A percentile compares a stretch with the other conserved stretches of the same genome.
These are phyloP conservation scores for Myopa tessellatipennis DNA, from an alignment of 2,888 invertebrate species.

Conservation along the genomic window DNA sequence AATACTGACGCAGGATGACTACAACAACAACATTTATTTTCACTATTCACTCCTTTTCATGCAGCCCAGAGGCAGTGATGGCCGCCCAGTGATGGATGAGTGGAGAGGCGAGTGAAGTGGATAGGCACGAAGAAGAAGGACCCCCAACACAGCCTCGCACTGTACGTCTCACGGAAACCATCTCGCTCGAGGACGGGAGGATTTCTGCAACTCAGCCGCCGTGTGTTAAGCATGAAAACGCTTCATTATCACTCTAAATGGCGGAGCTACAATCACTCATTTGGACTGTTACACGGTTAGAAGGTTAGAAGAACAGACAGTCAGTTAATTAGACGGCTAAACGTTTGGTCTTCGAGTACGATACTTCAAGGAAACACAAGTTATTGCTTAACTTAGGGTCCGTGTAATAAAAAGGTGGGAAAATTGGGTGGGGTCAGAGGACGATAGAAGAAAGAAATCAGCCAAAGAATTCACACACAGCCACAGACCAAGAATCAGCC, in stretches of 20 bases:
- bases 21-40: not conserved
- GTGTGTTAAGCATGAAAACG: not conserved
- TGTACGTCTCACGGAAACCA: not conserved
- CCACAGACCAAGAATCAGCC: too few relatives aligned
- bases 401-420: too few relatives aligned
- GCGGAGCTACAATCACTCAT: not conserved
- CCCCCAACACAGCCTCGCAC: not conserved
- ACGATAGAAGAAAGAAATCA: not conserved
- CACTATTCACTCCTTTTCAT: not conserved
- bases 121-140: not conserved
- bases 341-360: not conserved
- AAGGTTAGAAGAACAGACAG: not conserved
- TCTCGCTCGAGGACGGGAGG: not conserved
- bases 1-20: not conserved
- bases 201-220: not conserved
- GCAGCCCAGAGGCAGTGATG: too few relatives aligned
- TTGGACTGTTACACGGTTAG: not conserved
- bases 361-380: not conserved
- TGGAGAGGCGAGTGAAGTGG: not conserved
- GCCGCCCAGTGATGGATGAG: too few relatives aligned
- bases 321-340: too few relatives aligned
- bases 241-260: not conserved
- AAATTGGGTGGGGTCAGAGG: not conserved
- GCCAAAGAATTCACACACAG: not conserved
- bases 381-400: too few relatives aligned